Conservation (phyloP, 2,113 vertebrate species). For the Eleginops maclovinus region DNA sequence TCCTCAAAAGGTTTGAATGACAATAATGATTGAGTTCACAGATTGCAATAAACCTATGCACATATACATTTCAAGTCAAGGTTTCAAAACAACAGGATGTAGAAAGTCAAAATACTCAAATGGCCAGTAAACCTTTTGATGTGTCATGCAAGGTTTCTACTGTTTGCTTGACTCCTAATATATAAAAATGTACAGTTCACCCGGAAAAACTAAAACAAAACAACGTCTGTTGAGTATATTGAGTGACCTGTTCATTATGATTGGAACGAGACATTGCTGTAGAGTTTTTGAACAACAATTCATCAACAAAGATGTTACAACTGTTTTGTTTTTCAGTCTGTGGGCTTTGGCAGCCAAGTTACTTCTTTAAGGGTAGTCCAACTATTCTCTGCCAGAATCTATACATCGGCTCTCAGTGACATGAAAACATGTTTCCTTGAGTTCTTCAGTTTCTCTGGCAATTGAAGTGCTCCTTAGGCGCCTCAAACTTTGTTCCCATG, state of each 20-base stretch:
- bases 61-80: conserved; percentile 31
- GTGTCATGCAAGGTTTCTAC: neutral
- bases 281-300: no score
- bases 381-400: conserved; percentile 33
- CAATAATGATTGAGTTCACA: conserved; percentile 33
- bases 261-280: no score
- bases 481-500: conserved; percentile 59
- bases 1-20: conserved; percentile 35
- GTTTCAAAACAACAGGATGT: conserved; percentile 37
- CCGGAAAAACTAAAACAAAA: neutral
- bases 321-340: conserved; percentile 28
- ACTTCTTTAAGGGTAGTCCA: conserved; percentile 18
- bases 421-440: conserved; percentile 45
- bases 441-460: conserved; percentile 53
- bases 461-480: conserved; percentile 12
- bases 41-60: conserved; percentile 11
- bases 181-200: no score
- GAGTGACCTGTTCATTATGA: no score
- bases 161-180: neutral
- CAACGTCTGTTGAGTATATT: no score
- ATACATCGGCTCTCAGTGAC: conserved; percentile 23
- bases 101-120: conserved; percentile 4
- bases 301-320: conserved; percentile 13
- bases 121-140: conserved; percentile 35
- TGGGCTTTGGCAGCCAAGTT: conserved; percentile 14